Conservation (phyloP, 1,140 invertebrate species). For the Thereuonema tuberculata region DNA sequence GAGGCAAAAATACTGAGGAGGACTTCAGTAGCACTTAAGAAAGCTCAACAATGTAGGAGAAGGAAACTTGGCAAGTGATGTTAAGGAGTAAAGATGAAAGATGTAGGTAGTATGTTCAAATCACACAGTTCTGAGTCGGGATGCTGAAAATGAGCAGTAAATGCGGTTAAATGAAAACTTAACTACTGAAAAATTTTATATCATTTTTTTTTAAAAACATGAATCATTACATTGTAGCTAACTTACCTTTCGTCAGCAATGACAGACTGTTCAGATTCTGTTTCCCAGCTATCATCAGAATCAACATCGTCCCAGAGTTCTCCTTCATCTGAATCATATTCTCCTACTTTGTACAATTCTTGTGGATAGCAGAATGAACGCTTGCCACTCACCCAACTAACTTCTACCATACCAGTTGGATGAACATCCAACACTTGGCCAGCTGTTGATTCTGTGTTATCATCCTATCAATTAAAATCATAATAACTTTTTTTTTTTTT, state of each 20-base stretch:
- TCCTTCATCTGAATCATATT: conserved; percentile 62
- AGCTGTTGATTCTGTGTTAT: conserved; percentile 52
- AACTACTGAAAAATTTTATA: no score
- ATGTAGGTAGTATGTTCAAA: no score
- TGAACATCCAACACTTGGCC: conserved; percentile 82
- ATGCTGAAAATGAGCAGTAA: not conserved
- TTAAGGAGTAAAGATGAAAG: no score
- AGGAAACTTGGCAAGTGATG: no score
- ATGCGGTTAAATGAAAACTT: no score
- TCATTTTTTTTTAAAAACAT: not conserved
- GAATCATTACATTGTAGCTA: not conserved
- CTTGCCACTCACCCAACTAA: conserved; percentile 76
- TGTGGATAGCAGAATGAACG: conserved; percentile 82
- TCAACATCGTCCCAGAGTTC: conserved; percentile 48
- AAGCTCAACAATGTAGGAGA: no score
- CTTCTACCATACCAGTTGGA: conserved; percentile 55
- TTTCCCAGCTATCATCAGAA: conserved; percentile 42
- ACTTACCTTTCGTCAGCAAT: conserved; percentile 9
- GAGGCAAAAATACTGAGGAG: no score
- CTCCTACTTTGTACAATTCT: conserved; percentile 57
- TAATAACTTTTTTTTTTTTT: no score
- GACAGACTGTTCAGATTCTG: conserved; percentile 33
- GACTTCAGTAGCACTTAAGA: no score
- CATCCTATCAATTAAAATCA: no score
- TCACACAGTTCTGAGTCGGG: no score